Base-by-base conservation (phyloP, 2,888 invertebrate genomes). In the Cephalotes varians region DNA sequence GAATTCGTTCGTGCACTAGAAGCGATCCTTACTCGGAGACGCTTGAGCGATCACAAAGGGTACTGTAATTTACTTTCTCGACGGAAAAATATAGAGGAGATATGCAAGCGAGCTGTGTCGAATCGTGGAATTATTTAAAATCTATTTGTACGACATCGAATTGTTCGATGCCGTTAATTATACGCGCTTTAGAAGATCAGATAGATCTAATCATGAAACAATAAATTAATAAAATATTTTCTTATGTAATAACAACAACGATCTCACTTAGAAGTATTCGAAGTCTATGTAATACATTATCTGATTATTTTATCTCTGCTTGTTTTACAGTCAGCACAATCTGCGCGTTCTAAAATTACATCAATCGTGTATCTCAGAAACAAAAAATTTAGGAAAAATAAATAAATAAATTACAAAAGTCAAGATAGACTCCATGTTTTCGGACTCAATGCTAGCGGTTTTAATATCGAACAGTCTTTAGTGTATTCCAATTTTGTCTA, bases 31-130 rank as follows among this genome's bases (percentile, higher is more conserved):
- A 76, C 21, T 67, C 76, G 51, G 28, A 67, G 21, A 67, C 76
- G 37, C 67, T 76, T 40, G 67, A 76, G 54, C 76, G 67, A 76
- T 76, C 31, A 76, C 67, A 76, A 76, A 76, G 76, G 28, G 67
- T 12, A 54, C 76, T 76, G 67, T 76, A 76, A 76, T 76, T 76
- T 76, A 67, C 28, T 76, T 76, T 76, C 28, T 40, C 76, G 31
- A 76, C 40, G 67, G 76, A 76, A 76, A 76, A 67, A 67, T 67
- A 67, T 40, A 54, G 67, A 31, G n/a, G 28, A 28, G 34, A 28
- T 51, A 15, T 51, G 37, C 25, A 65, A 65, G 49, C 40, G n/a
- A 40, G 40, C 37, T 65, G 28, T 28, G 67, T 28, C 65, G 25
- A 54, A 51, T 40, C 51, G 47, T 47, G 28, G 21, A 40, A 40